These are phyloP conservation scores for Thera britannica DNA, from an alignment of 2,888 invertebrate genomes.

Conservation along the genomic window DNA sequence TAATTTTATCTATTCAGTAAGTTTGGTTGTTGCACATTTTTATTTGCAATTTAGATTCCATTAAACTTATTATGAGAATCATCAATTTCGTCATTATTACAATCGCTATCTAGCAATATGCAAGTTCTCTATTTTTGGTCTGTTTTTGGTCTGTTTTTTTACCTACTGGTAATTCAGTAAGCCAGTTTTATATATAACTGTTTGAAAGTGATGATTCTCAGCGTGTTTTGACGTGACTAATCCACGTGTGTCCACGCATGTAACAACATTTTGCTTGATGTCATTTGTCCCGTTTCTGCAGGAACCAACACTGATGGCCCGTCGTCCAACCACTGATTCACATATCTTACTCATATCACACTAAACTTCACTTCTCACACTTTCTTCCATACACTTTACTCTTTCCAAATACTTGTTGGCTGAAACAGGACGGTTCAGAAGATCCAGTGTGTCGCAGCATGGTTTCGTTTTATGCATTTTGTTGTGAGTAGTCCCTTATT, in stretches of 20 bases:
- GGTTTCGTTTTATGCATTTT: slow-evolving; percentile 81
- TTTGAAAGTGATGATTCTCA: slow-evolving; percentile 29
- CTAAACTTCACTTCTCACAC: slow-evolving; percentile 35
- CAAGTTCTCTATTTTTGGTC: neutral
- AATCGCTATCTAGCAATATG: neutral
- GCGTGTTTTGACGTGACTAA: slow-evolving; percentile 58
- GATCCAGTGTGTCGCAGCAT: slow-evolving; percentile 77
- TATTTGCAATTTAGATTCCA: slow-evolving; percentile 44
- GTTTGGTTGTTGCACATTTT: slow-evolving; percentile 45
- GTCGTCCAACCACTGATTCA: slow-evolving; percentile 74
- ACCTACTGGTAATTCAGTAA: neutral
- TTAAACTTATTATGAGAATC: slow-evolving; percentile 38
- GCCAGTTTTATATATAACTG: neutral
- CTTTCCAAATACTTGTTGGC: slow-evolving; percentile 55
- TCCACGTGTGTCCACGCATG: slow-evolving; percentile 77
- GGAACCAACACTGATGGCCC: slow-evolving; percentile 82
- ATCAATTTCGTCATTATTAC: slow-evolving; percentile 28
- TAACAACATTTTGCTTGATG: slow-evolving; percentile 76
- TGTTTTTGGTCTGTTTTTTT: neutral
- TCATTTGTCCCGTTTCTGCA: slow-evolving; percentile 77
- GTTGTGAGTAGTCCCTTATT: slow-evolving; percentile 78
- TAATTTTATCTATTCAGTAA: slow-evolving; percentile 32
- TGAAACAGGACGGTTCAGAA: slow-evolving; percentile 65
- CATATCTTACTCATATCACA: slow-evolving; percentile 45
- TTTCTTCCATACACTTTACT: slow-evolving; percentile 34